Conservation (phyloP, 2,888 invertebrate species). For the Gonocerus acuteangulatus region DNA sequence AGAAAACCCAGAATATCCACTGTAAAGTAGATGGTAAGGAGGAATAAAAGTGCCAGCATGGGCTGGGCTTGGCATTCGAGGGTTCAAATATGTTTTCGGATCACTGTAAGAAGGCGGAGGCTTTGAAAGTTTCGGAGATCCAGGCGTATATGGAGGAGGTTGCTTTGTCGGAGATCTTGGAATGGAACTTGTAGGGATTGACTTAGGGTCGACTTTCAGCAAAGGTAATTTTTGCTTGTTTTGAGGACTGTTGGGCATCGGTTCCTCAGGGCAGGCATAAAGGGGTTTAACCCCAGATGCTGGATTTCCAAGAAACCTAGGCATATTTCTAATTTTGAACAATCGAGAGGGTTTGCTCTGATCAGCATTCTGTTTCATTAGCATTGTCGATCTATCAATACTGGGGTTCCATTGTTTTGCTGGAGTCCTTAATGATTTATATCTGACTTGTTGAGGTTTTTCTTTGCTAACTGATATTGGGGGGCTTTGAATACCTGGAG, state of each 20-base stretch:
- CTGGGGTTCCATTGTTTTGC: constrained; percentile 57
- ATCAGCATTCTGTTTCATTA: constrained; percentile 43
- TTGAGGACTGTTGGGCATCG: neutral
- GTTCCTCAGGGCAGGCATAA: constrained; percentile 46
- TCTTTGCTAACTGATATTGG: constrained; percentile 13
- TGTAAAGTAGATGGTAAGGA: constrained; percentile 37
- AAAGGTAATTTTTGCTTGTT: constrained; percentile 23
- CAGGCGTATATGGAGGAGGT: constrained; percentile 36
- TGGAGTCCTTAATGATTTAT: constrained; percentile 53
- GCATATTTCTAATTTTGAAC: constrained; percentile 52
- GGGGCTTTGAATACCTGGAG: neutral
- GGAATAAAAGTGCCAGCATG: constrained; percentile 29
- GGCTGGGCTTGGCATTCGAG: constrained; percentile 30
- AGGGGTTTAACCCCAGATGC: constrained; percentile 55
- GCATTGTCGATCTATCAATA: constrained; percentile 46
- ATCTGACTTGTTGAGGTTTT: constrained; percentile 44
- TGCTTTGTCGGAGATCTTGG: constrained; percentile 33
- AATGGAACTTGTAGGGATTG: constrained; percentile 14
- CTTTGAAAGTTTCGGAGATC: constrained; percentile 33
- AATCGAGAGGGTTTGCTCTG: constrained; percentile 49
- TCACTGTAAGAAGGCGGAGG: constrained; percentile 25
- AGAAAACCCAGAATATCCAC: constrained; percentile 36
- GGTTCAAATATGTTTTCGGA: constrained; percentile 21
- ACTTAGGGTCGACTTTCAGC: constrained; percentile 17
- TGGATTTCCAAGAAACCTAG: constrained; percentile 51